Percentiles rank a stretch among this genome's conserved stretches.
These are phyloP conservation scores for Micrasema longulum DNA, from an alignment of 1,140 invertebrate genomes.

Conservation along the genomic window DNA sequence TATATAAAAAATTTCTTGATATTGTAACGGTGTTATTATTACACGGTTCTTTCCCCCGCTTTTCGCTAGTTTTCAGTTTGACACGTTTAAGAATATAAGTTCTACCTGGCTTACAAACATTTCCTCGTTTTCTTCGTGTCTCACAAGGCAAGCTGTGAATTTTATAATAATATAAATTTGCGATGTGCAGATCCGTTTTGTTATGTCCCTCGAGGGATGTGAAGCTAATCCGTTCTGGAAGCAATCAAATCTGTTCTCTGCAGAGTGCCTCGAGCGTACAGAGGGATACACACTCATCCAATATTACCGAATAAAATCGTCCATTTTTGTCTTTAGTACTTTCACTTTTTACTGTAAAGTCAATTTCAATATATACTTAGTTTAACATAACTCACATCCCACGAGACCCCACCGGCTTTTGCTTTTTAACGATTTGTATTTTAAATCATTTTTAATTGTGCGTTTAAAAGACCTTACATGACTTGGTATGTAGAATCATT, in stretches of 20 bases:
- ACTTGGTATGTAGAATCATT: too few relatives aligned
- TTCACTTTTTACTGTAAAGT: constrained; percentile 3
- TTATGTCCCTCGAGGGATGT: constrained; percentile 17
- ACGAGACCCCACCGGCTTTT: background rate
- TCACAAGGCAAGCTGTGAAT: too few relatives aligned
- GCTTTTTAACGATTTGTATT: background rate
- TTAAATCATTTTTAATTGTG: too few relatives aligned
- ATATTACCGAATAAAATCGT: constrained; percentile 10
- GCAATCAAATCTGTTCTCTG: constrained; percentile 17
- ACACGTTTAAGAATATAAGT: background rate
- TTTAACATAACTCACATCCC: constrained; percentile 1
- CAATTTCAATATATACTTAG: background rate
- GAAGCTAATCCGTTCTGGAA: constrained; percentile 27
- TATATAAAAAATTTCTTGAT: constrained; percentile 34
- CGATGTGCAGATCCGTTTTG: background rate
- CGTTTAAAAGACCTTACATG: too few relatives aligned
- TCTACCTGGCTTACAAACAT: too few relatives aligned
- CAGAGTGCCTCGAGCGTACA: background rate
- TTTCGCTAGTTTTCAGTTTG: background rate
- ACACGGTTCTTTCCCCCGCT: background rate
- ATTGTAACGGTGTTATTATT: constrained; percentile 16
- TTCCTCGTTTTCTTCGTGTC: too few relatives aligned
- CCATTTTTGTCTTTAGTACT: constrained; percentile 10
- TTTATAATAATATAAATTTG: too few relatives aligned
- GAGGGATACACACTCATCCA: background rate